These are phyloP conservation scores for Nyctibius bracteatus DNA, from an alignment of 2,113 vertebrate species.

Conservation along the genomic window DNA sequence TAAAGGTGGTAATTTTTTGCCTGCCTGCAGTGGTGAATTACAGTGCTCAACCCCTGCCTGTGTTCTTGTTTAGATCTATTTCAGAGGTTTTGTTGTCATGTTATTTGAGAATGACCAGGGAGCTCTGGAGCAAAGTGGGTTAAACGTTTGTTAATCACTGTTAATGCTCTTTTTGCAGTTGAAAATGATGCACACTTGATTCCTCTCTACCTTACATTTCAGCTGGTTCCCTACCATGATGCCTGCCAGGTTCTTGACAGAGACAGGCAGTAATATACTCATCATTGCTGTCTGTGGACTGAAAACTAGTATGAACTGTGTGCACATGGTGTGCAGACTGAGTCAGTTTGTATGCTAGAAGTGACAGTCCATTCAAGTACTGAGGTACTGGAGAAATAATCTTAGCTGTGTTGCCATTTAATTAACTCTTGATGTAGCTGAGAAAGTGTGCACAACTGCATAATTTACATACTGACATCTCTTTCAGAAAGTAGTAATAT, in stretches of 20 bases:
- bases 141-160: not conserved
- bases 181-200: not conserved
- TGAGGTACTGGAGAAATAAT: not conserved
- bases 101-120: not conserved
- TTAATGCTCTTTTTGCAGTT: not conserved
- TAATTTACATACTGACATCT: not conserved
- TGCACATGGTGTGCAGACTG: not conserved
- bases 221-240: not conserved
- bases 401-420: not conserved
- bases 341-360: not conserved
- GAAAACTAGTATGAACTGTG: not conserved
- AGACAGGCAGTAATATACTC: not conserved
- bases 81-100: not conserved
- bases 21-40: slow-evolving; percentile 35
- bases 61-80: slow-evolving; percentile 8
- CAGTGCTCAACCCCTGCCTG: not conserved
- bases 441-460: not conserved
- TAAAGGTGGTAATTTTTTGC: slow-evolving; percentile 35
- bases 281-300: not conserved
- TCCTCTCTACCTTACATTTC: not conserved
- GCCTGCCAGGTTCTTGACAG: not conserved
- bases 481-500: not conserved
- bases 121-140: not conserved
- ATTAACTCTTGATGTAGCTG: not conserved
- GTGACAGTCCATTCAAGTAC: not conserved